Evolutionary conservation across 2,113 vertebrate species (phyloP), one percentile per base, ranked within the genome.

Genomic region (Phalacrocorax pelagicus): DNA sequence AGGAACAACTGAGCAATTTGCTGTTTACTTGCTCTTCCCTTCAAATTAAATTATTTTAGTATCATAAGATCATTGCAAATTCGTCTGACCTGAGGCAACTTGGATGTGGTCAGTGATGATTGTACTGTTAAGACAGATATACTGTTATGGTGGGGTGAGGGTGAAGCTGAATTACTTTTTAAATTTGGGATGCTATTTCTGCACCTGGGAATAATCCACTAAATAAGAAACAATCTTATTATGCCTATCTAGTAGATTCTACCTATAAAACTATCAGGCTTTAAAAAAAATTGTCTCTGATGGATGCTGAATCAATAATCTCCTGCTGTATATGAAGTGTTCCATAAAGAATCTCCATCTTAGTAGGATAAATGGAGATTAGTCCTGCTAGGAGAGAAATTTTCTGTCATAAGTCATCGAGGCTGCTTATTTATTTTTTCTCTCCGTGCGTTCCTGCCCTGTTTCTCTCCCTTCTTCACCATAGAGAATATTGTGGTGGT

Each of bases 211-310:
- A 88, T 96, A 92, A 93, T 20, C 71, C 47, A 81, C 93, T 86
- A 96, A 96, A 93, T 95, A 85, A 96, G 52, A 88, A 94, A 66
- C 47, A 81, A 46, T 91, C 86, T 94, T 81, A 87, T 69, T 96
- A 72, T 38, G 23, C 6, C 2, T 59, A 55, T 84, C 65, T 69
- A 86, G 61, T 86, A 92, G 95, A 92, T 72, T n/a, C 83, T 83
- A 58, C 73, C 46, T 82, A 46, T 86, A 93, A 86, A 96, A 19
- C 70, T 86, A 20, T 92, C 49, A 24, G 34, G 26, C 36, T 84
- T 70, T 38, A 21, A 87, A 95, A 96, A 92, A 78, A 34, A 4
- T 42, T 92, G 36, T 86, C 73, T 91, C 58, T 82, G 72, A 89
- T 96, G 81, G 88, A 90, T 95, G 74, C 30, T 74, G 84, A 95